Evolutionary conservation across 2,113 vertebrate genomes (phyloP), one percentile per base, ranked within the genome.

Genomic region (Melanostigma gelatinosum): DNA sequence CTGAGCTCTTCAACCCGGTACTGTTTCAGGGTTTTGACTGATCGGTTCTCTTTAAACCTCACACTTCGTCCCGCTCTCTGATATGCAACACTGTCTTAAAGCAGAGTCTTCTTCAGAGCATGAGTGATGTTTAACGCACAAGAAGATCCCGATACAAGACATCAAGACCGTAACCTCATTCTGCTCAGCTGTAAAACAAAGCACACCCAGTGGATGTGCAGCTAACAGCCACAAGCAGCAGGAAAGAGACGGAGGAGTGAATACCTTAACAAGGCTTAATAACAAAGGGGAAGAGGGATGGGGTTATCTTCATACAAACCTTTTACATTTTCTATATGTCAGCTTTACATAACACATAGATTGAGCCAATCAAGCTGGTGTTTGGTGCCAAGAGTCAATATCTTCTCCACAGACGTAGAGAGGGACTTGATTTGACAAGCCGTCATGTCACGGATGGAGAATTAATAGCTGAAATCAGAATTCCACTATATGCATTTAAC

Each of bases 1-100:
- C 96, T 0, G 98, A 99, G 90, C 98, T 99, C 83, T 99, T 99
- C 91, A 98, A 94, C 69, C 92, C 96, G 40, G 98, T 98, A 77
- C 92, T 18, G 13, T 75, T 27, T 62, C 12, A 3, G 16, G 5
- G 2, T 61, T 52, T 52, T 4, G 16, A 29, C 46, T 62, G 20
- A 46, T 20, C 20, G 22, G 24, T 10, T 20, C 12, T 61, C 1
- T 44, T 9, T 18, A 29, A 34, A 60, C 50, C 8, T 52, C 20
- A 22, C 27, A 6, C 38, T 12, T 29, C 8, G 2, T 61, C 29
- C 52, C 20, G n/a, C 4, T 27, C 16, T 29, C 8, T 10, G 2
- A 29, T 64, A 24, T 13, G 36, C 36, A 64, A 7, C 62, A 42
- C 34, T 7, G 2, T 38, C 34, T n/a, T 38, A 13, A n/a, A 38